These are phyloP conservation scores for Drosophila yooni DNA, from an alignment of 2,888 invertebrate genomes.

Conservation along the genomic window DNA sequence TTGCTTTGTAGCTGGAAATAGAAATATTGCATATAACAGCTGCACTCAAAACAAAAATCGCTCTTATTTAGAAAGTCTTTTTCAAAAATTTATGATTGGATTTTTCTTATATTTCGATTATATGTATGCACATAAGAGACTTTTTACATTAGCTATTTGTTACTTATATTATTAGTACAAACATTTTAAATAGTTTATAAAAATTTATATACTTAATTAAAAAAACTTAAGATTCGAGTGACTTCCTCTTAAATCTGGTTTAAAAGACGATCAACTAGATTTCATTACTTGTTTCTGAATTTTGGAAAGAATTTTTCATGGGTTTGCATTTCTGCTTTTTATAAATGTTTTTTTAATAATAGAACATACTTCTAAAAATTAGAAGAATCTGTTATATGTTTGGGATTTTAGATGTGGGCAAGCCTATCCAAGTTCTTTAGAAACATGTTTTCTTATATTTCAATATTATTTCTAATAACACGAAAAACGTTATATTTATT, in stretches of 20 bases:
- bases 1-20: slow-evolving; percentile 30
- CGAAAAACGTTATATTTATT: neutral
- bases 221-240: neutral
- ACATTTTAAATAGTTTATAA: neutral
- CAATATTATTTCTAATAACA: neutral
- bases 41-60: neutral
- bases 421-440: neutral
- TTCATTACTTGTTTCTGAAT: too few species aligned
- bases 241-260: too few species aligned
- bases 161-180: neutral
- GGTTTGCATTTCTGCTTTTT: neutral
- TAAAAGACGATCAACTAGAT: too few species aligned
- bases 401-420: neutral
- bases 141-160: neutral
- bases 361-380: too few species aligned
- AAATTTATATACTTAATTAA: neutral
- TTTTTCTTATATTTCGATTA: neutral
- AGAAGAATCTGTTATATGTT: neutral
- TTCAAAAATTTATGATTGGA: neutral
- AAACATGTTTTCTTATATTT: neutral
- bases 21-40: slow-evolving; percentile 1
- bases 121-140: neutral
- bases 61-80: neutral
- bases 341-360: neutral
- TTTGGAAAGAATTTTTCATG: neutral